phyloP scores from a whole-genome alignment of 1,140 invertebrate genomes.

The Mesaphorura yosii region DNA sequence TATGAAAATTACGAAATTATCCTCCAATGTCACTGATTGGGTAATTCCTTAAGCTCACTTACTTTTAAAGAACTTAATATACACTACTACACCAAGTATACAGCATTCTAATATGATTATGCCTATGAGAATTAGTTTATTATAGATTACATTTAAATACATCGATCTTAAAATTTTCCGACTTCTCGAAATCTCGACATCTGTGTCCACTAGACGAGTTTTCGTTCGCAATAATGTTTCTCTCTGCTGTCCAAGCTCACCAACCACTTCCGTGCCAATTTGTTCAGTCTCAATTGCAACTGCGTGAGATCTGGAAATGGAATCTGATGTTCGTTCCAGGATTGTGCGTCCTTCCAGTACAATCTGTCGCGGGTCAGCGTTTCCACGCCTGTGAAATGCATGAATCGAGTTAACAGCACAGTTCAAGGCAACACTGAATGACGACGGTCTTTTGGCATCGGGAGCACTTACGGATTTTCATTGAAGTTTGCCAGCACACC shows the following conservation, averaged over 20 bases:
- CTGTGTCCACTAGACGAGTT: slow-evolving; percentile 48
- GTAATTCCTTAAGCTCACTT: no score
- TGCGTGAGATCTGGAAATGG: slow-evolving; percentile 54
- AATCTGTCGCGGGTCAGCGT: slow-evolving; percentile 35
- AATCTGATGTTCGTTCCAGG: slow-evolving; percentile 52
- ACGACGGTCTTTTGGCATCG: background rate
- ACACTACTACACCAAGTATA: slow-evolving; percentile 47
- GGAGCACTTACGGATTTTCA: slow-evolving; percentile 6
- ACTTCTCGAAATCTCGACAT: slow-evolving; percentile 47
- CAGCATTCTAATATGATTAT: slow-evolving; percentile 53
- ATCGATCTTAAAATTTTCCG: slow-evolving; percentile 49
- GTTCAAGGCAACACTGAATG: background rate
- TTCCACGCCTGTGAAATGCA: slow-evolving; percentile 10
- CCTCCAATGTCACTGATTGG: no score
- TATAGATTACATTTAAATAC: slow-evolving; percentile 49
- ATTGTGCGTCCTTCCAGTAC: slow-evolving; percentile 46
- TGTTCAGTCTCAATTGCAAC: slow-evolving; percentile 65
- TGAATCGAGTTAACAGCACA: slow-evolving; percentile 1
- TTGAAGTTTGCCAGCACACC: slow-evolving; percentile 24
- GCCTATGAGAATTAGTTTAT: slow-evolving; percentile 53
- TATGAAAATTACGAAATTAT: no score
- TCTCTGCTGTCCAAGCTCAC: slow-evolving; percentile 50
- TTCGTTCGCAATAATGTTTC: slow-evolving; percentile 50
- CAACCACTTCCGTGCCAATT: slow-evolving; percentile 61
- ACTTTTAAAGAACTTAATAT: slow-evolving; percentile 50